Evolutionary conservation across 2,113 vertebrate genomes (phyloP).

Genomic region (Empidonax traillii): DNA sequence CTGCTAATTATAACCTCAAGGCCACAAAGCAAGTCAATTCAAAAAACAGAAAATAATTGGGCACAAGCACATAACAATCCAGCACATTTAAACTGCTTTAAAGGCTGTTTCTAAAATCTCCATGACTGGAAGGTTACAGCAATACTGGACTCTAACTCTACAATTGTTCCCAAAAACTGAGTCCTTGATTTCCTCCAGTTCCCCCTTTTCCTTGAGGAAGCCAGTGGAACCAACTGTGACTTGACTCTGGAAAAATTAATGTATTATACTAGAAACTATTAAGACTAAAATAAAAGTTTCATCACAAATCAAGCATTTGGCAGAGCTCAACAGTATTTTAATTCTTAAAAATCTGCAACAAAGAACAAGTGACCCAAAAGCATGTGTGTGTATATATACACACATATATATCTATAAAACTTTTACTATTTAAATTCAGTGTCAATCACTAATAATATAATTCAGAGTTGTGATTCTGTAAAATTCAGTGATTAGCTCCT

Average conservation of each 20-base stretch:
- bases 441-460: background rate
- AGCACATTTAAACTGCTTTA: background rate
- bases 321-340: background rate
- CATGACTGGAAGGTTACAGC: background rate
- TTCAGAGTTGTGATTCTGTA: background rate
- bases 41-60: background rate
- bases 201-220: background rate
- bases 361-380: background rate
- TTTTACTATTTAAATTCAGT: background rate
- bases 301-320: background rate
- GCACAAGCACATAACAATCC: background rate
- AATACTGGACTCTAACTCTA: background rate
- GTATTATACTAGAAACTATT: background rate
- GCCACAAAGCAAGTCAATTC: background rate
- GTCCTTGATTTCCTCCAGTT: background rate
- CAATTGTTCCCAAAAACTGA: background rate
- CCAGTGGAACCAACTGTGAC: background rate
- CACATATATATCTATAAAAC: background rate
- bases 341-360: background rate
- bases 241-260: background rate
- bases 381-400: fast-evolving
- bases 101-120: background rate
- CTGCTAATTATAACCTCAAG: background rate
- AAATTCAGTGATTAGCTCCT: background rate
- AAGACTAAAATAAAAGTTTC: background rate